phyloP scores from a whole-genome alignment of 2,797 vertebrate species.

The Acrocephalus scirpaceus region DNA sequence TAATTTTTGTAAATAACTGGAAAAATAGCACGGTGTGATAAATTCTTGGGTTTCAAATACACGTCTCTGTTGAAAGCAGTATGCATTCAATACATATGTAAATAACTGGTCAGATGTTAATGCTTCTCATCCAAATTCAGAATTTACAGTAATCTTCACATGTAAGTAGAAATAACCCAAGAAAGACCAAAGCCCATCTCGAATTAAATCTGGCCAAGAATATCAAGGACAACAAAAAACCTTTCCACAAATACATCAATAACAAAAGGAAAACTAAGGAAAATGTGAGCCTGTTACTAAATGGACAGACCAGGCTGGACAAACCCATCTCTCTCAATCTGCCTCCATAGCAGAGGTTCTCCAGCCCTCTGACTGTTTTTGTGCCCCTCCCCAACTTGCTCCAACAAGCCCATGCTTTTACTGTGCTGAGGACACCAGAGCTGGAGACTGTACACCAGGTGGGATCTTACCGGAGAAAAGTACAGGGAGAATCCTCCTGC shows the following conservation, averaged over 20 bases:
- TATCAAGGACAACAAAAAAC: neutral
- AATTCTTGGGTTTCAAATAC: neutral
- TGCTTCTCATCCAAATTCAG: neutral
- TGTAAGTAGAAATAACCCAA: neutral
- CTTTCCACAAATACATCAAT: neutral
- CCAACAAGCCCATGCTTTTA: neutral
- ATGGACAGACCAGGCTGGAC: neutral
- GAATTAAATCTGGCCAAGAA: neutral
- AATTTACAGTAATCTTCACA: neutral
- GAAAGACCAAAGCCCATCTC: neutral
- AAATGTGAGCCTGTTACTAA: neutral
- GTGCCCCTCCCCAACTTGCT: rapidly evolving
- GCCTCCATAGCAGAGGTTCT: neutral
- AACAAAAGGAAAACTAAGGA: neutral
- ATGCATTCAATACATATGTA: neutral
- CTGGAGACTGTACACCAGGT: neutral
- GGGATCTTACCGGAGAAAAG: neutral
- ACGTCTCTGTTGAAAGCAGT: neutral
- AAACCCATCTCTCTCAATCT: neutral
- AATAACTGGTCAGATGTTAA: neutral
- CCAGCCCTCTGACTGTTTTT: neutral
- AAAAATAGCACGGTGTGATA: neutral
- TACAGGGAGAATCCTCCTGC: neutral
- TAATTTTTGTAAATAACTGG: neutral
- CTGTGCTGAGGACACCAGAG: neutral